phyloP scores from a whole-genome alignment of 2,113 vertebrate species.

The Genyomyrus donnyi region DNA sequence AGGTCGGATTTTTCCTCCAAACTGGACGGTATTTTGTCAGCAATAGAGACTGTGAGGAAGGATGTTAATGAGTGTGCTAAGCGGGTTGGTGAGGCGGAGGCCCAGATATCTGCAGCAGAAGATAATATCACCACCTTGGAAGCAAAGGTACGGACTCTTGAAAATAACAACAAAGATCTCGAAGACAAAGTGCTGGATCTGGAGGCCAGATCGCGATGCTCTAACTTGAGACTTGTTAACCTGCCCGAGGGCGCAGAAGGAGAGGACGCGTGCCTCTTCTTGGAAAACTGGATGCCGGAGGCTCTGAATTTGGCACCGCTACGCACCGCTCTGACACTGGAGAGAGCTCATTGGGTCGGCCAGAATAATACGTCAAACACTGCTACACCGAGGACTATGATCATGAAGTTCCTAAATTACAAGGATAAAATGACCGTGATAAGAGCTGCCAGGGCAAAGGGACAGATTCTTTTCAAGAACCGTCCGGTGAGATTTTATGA shows the following conservation, averaged over 20 bases:
- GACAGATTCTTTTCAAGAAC: neutral
- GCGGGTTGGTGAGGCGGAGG: neutral
- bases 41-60: neutral
- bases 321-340: neutral
- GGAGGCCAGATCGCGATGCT: neutral
- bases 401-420: conserved; percentile 20
- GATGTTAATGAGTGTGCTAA: neutral
- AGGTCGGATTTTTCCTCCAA: neutral
- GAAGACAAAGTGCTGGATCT: conserved; percentile 10
- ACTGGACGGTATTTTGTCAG: neutral
- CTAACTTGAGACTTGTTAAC: conserved; percentile 14
- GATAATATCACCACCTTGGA: neutral
- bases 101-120: neutral
- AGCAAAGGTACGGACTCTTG: neutral
- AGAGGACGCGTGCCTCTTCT: neutral
- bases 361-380: neutral
- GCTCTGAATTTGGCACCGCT: neutral
- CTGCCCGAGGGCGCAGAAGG: conserved; percentile 10
- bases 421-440: neutral
- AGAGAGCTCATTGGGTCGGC: conserved; percentile 8
- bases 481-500: neutral
- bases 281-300: conserved; percentile 12
- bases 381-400: neutral
- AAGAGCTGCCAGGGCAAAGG: neutral
- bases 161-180: conserved; percentile 2